Evolutionary conservation across 2,888 invertebrate genomes (phyloP).

Genomic region (Chaetogeoica ovagalla): DNA sequence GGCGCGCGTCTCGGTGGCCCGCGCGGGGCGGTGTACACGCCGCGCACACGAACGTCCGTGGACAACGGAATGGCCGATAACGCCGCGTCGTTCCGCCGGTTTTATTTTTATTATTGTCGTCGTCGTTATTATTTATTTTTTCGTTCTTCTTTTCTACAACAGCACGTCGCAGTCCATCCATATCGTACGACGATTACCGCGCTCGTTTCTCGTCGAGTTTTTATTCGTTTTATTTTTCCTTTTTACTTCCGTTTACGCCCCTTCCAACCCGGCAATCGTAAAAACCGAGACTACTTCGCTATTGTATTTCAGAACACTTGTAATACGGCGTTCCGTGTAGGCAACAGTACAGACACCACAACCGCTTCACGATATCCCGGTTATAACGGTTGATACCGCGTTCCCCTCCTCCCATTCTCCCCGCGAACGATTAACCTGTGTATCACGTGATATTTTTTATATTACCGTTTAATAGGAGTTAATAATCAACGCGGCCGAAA

Average conservation of each 20-base stretch:
- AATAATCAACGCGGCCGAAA: no score
- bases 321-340: no score
- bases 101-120: constrained; percentile 25
- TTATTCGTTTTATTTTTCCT: constrained; percentile 7
- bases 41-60: neutral
- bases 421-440: no score
- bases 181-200: neutral
- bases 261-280: no score
- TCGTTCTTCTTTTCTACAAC: neutral
- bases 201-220: constrained; percentile 9
- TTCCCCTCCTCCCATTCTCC: no score
- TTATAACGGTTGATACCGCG: neutral
- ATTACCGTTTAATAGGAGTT: no score
- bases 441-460: no score
- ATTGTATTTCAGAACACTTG: no score
- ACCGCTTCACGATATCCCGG: no score
- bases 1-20: neutral
- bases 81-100: constrained; percentile 1
- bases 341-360: no score
- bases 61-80: constrained; percentile 43
- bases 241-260: neutral
- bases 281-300: no score
- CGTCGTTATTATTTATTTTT: neutral
- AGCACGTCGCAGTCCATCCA: neutral
- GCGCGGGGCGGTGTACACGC: no score